Evolutionary conservation across 2,888 invertebrate species (phyloP).

Genomic region (Oscheius sp.): DNA sequence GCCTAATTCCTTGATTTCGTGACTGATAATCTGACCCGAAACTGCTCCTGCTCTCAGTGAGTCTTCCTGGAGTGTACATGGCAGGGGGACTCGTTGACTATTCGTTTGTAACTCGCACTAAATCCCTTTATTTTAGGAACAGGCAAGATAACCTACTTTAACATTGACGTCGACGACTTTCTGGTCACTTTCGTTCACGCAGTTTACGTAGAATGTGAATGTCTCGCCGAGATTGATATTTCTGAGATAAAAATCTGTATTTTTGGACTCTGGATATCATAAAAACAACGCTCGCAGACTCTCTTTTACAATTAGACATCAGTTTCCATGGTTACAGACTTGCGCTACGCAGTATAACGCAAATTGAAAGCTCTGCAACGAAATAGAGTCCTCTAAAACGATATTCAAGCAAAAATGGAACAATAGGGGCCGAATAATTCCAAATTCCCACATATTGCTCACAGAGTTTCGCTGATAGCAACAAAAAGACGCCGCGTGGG

Average conservation of each 20-base stretch:
- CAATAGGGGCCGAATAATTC: no score
- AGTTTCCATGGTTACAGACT: neutral
- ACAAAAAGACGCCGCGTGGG: neutral
- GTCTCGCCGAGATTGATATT: constrained; percentile 98
- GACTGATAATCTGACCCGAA: constrained; percentile 93
- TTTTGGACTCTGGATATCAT: neutral
- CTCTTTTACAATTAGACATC: neutral
- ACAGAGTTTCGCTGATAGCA: neutral
- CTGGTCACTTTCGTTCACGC: constrained; percentile 92
- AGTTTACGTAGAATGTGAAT: constrained; percentile 95
- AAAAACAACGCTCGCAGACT: neutral
- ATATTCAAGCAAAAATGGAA: neutral
- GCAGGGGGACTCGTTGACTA: constrained; percentile 85
- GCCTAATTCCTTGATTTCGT: constrained; percentile 99
- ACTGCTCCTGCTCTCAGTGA: constrained; percentile 84
- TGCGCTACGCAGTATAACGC: neutral
- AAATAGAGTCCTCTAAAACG: neutral
- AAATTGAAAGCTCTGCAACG: no score
- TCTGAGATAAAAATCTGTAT: constrained; percentile 75
- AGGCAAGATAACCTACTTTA: constrained; percentile 78
- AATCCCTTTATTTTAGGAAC: constrained; percentile 13
- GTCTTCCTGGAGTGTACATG: constrained; percentile 75
- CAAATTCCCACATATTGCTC: neutral
- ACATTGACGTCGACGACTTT: constrained; percentile 85
- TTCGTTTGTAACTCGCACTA: constrained; percentile 93